Base-by-base conservation (phyloP, 2,797 vertebrate species). In the Hoplostethus mediterraneus region DNA sequence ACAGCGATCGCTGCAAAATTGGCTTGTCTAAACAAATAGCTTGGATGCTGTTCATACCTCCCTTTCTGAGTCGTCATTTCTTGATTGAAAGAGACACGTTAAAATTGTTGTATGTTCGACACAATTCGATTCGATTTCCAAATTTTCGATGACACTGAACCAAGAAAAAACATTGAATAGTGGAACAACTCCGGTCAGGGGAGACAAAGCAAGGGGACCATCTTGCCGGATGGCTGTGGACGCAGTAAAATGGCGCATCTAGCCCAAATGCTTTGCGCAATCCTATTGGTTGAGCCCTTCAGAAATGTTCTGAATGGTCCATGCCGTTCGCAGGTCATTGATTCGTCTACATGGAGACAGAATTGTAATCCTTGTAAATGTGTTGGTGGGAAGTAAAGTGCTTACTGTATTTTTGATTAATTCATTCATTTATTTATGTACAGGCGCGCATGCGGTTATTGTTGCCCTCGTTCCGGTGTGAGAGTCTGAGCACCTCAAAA, bases 201-300 rank as follows among this genome's bases (percentile, higher is more conserved):
- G 47, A 95, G 92, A 96, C 95, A 96, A 96, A 95, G 94, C 94
- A 76, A 85, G 71, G 92, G 92, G 90, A 95, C 95, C 95, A 96
- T 96, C 94, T 96, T 96, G 91, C 94, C 94, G 94, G 95, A 95
- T 94, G 93, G 87, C 85, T 92, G 69, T 87, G 92, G 91, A 94
- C 94, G 94, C 95, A 89, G 91, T 93, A 95, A 94, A 95, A 95
- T 96, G 95, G 95, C 94, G 94, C 95, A 93, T 90, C 82, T 82
- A 91, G 90, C 85, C 87, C 77, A 88, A 90, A 86, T 77, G 81
- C 75, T 73, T 55, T 49, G 67, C 63, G 81, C 40, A 0, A 59
- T 81, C 72, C 84, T 54, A 94, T 94, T 94, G 93, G 93, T 80
- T 81, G 82, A 56, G 5, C 2, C 33, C 31, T 1, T 17, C 58